Evolutionary conservation across 64 coral and sea anemone genomes (phyloP).

Genomic region (Dendronephthya gigantea): DNA sequence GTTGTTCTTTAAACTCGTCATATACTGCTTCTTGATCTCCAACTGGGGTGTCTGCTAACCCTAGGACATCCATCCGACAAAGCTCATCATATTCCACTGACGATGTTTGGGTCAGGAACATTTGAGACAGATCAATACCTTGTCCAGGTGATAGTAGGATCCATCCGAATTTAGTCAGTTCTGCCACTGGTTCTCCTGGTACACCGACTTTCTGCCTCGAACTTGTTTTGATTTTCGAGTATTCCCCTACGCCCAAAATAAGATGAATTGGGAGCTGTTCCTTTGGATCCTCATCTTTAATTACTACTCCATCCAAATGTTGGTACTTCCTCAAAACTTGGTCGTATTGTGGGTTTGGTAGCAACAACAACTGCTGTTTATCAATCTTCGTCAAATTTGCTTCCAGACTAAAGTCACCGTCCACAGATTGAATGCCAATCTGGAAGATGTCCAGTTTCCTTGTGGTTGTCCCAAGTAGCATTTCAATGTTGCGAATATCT

Average conservation of each 20-base stretch:
- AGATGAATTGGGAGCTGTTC: not conserved
- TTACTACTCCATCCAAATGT: constrained; percentile 11
- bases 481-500: not conserved
- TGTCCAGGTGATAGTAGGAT: not conserved
- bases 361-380: not conserved
- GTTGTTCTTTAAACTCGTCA: too few species aligned
- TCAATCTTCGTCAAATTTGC: not conserved
- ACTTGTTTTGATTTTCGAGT: not conserved
- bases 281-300: not conserved
- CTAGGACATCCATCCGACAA: too few species aligned
- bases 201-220: not conserved
- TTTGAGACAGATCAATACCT: not conserved
- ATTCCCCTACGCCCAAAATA: not conserved
- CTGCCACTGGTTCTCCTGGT: not conserved
- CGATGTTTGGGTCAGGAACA: too few species aligned
- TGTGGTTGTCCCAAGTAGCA: not conserved
- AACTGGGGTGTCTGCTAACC: too few species aligned
- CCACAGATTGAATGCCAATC: not conserved
- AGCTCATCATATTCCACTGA: too few species aligned
- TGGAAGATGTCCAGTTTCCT: not conserved
- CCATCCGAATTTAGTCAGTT: not conserved
- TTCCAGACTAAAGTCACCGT: not conserved
- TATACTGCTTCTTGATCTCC: too few species aligned
- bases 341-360: not conserved
- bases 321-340: not conserved